Percentiles rank a stretch among this genome's conserved stretches.
Conservation (phyloP, 2,113 vertebrate species). For the Galbula dea region DNA sequence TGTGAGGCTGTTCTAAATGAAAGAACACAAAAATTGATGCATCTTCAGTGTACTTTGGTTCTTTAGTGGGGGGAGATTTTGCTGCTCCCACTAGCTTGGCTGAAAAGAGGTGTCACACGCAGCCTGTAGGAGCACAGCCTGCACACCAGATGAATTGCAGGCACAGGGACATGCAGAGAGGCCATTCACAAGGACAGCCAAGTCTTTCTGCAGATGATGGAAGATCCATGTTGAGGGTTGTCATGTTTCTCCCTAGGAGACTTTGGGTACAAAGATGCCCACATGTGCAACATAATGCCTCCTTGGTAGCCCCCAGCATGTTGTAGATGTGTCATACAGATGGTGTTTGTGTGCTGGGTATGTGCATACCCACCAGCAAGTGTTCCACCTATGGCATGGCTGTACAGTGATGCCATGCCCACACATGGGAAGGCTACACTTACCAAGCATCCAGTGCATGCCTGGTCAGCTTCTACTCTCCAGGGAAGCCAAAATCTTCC, state of each 20-base stretch:
- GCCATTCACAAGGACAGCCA: not conserved
- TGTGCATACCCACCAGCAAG: fast-evolving
- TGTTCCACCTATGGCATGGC: fast-evolving
- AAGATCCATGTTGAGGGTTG: not conserved
- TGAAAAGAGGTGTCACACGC: not conserved
- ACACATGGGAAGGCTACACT: fast-evolving
- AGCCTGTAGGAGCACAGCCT: not conserved
- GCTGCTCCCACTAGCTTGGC: not conserved
- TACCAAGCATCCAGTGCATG: not conserved
- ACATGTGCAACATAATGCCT: not conserved
- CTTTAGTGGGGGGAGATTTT: not conserved
- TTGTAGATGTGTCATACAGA: not conserved
- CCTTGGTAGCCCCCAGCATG: fast-evolving
- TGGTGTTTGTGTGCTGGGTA: not conserved
- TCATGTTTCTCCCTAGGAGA: not conserved
- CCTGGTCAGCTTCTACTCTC: not conserved
- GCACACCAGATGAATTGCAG: not conserved
- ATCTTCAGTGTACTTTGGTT: not conserved
- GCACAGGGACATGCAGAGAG: fast-evolving
- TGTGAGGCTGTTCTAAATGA: not conserved
- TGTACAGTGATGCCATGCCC: fast-evolving
- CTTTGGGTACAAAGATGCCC: not conserved
- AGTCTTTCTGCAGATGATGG: not conserved
- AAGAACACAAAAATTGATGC: not conserved
- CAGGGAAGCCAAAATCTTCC: not conserved